Evolutionary conservation across 2,797 vertebrate species (phyloP), one percentile per base, ranked within the genome.

Genomic region (Hafferia zeledoni): DNA sequence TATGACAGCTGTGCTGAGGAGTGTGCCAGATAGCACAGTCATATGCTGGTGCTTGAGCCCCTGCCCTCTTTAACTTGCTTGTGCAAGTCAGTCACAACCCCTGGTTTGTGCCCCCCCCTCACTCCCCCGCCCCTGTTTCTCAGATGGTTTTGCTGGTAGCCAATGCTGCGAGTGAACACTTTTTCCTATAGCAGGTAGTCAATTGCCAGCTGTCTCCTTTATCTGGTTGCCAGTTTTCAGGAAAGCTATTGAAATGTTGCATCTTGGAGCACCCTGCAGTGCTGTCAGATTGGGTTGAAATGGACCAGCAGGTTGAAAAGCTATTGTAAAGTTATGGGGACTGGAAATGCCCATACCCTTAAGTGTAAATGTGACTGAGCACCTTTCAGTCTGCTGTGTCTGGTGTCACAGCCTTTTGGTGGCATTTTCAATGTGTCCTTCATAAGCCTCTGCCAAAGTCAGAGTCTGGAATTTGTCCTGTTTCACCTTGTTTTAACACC

Each of bases 401-500:
- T 91, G 72, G 8, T 95, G 67, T 83, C 89, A 77, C 47, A 77
- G 64, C n/a, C 17, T 60, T 67, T 37, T 87, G 80, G 77, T 84
- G 85, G 35, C 77, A 31, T 95, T 97, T 95, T 91, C 83, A 55
- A 60, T n/a, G 50, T 60, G 80, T 76, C 77, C 86, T 91, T 93
- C 31, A 28, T 83, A 84, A 95, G 85, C 64, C 70, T 87, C 72
- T 43, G 89, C 50, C 57, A 49, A 90, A 96, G 85, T 86, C 56
- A 18, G 71, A 87, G 87, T 75, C 79, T 96, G 95, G 74, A 91
- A 86, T 93, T 85, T 91, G 83, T 90, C 70, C 90, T 85, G 33
- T 83, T 94, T 96, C 89, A 93, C 88, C 83, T 94, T 84, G 74
- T 55, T 89, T 97, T 97, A 97, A 95, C 96, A 95, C 49, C 65